These are phyloP conservation scores for Cepaea hortensis DNA, from an alignment of 2,888 invertebrate genomes.

Conservation along the genomic window DNA sequence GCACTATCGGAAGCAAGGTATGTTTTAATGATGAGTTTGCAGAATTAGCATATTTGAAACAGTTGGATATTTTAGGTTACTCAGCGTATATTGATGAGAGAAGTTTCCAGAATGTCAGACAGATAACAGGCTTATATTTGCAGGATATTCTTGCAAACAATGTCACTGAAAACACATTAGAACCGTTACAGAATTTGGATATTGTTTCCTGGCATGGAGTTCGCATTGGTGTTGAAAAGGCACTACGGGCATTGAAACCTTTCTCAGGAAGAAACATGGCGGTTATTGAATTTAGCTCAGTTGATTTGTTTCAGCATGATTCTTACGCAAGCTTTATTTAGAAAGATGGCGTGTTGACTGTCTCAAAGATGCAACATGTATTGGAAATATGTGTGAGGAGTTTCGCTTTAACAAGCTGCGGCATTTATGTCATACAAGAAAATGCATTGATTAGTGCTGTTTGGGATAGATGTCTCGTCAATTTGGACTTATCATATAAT, in stretches of 20 bases:
- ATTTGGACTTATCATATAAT: constrained; percentile 14
- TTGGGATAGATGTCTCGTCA: constrained; percentile 16
- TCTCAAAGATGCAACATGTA: not conserved
- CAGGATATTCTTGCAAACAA: not conserved
- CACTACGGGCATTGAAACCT: not conserved
- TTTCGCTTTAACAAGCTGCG: not conserved
- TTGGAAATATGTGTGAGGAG: constrained; percentile 22
- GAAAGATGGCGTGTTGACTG: not conserved
- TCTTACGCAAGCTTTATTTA: not conserved
- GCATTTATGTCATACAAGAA: not conserved
- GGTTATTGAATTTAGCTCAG: not conserved
- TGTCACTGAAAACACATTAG: not conserved
- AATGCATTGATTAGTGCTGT: not conserved
- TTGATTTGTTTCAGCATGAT: not conserved
- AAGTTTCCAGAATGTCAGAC: not conserved
- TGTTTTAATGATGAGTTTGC: not conserved
- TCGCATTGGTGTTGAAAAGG: not conserved
- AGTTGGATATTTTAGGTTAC: not conserved
- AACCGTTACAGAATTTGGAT: not conserved
- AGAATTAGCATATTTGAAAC: constrained; percentile 1
- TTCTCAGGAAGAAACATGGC: constrained; percentile 19
- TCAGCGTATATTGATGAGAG: not conserved
- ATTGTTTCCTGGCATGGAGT: not conserved
- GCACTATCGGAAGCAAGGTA: not conserved
- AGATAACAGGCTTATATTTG: not conserved